Base-by-base conservation (phyloP, 2,888 invertebrate species). In the Acleris holmiana region DNA sequence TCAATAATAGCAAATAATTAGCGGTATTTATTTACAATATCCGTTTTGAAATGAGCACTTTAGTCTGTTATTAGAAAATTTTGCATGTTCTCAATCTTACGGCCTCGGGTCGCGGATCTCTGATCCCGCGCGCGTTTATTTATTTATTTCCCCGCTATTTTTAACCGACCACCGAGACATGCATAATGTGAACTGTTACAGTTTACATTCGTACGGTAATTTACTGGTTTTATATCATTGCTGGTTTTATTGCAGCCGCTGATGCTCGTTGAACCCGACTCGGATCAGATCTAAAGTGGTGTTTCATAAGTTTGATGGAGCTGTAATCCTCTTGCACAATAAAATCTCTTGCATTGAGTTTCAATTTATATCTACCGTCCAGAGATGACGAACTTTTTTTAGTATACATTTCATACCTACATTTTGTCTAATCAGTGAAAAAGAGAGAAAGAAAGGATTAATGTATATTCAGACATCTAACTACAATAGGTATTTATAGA, bases 171-270 rank as follows among this genome's bases (percentile, higher is more conserved):
- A 71, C 76, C 79, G 77, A 85, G 82, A 85, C 82, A 83, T 85
- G 84, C 82, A 86, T 86, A 80, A 79, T 84, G 81, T 81, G 78
- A 76, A 81, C 79, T 80, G 80, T 81, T 80, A 83, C 80, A 75
- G 87, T 89, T 88, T 86, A 88, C 83, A 80, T 86, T 81, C 78
- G 74, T 78, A 73, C 75, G 77, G 85, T 84, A 88, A 88, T 89
- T 89, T 88, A 88, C 84, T 71, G 80, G 79, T 86, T 83, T 89
- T 87, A 86, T 85, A 85, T 83, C 84, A 84, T 80, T 83, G 82
- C 80, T 70, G 72, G 80, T 83, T 88, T 85, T 86, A 87, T 83
- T 81, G 76, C 82, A 51, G 74, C 74, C 77, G 79, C 78, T 73
- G 75, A 72, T 76, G 75, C 79, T 77, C 75, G 75, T 79, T 44